Evolutionary conservation across 2,888 invertebrate genomes (phyloP).

Genomic region (Dioctria rufipes): DNA sequence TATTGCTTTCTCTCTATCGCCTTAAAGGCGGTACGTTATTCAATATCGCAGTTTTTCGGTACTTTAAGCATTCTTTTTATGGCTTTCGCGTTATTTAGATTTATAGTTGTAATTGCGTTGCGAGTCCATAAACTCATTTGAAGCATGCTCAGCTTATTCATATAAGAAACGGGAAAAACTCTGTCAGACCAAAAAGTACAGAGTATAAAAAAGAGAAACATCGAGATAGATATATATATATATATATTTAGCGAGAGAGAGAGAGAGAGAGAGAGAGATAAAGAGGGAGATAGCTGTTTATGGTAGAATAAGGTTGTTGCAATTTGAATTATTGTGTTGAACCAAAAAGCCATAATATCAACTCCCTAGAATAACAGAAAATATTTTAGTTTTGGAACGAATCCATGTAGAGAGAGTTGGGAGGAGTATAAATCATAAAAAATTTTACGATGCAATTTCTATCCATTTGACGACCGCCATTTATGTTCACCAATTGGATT

Average conservation of each 20-base stretch:
- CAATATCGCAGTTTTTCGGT: not conserved
- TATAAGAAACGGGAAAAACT: no score
- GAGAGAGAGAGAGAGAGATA: no score
- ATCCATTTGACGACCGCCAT: constrained; percentile 18
- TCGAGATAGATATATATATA: no score
- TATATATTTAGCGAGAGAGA: no score
- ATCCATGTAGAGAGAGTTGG: not conserved
- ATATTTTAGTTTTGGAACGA: not conserved
- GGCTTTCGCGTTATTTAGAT: constrained; percentile 30
- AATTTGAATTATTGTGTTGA: not conserved
- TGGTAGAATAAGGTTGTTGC: not conserved
- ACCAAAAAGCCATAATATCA: not conserved
- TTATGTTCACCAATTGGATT: constrained; percentile 24
- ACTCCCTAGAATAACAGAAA: not conserved
- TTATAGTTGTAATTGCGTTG: constrained; percentile 35
- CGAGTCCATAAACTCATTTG: constrained; percentile 17
- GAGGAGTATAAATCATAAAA: not conserved
- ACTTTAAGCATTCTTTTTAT: constrained; percentile 9
- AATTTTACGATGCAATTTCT: constrained; percentile 18
- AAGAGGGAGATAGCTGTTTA: not conserved
- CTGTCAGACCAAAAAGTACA: no score
- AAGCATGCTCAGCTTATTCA: not conserved
- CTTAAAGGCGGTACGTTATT: no score
- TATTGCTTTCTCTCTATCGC: not conserved
- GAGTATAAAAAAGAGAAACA: no score